phyloP scores from a whole-genome alignment of 2,888 invertebrate species.

The Nymphalis c-album region DNA sequence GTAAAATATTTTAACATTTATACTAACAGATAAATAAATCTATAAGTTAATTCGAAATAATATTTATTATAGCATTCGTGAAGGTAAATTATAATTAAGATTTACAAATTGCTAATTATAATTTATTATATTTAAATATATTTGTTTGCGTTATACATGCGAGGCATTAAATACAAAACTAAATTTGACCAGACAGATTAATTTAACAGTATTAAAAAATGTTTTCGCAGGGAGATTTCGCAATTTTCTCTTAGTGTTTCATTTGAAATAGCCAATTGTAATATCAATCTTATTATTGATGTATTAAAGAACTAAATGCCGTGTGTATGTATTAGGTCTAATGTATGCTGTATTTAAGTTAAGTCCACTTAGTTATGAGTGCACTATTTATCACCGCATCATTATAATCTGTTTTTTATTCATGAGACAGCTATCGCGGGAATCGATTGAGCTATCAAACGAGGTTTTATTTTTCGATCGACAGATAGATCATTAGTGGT shows the following conservation, averaged over 20 bases:
- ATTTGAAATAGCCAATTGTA: slow-evolving; percentile 5
- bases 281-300: slow-evolving; percentile 2
- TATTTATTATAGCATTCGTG: background rate
- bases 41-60: background rate
- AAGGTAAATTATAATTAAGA: slow-evolving; percentile 16
- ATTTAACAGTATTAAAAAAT: slow-evolving; percentile 25
- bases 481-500: slow-evolving; percentile 46
- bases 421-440: slow-evolving; percentile 54
- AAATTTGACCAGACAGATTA: slow-evolving; percentile 23
- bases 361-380: slow-evolving; percentile 26
- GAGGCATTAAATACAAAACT: slow-evolving; percentile 13
- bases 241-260: background rate
- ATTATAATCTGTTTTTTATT: slow-evolving; percentile 66
- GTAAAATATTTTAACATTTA: too few relatives aligned
- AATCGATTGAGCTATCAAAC: slow-evolving; percentile 65
- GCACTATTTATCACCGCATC: slow-evolving; percentile 44
- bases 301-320: background rate
- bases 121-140: slow-evolving; percentile 19
- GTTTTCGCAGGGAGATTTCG: slow-evolving; percentile 12
- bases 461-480: slow-evolving; percentile 46
- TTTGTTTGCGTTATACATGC: slow-evolving; percentile 13
- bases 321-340: background rate
- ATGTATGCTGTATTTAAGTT: slow-evolving; percentile 18
- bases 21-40: too few relatives aligned
- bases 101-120: slow-evolving; percentile 17